Evolutionary conservation across 2,888 invertebrate genomes (phyloP).

Genomic region (Leptinotarsa rubiginosa): DNA sequence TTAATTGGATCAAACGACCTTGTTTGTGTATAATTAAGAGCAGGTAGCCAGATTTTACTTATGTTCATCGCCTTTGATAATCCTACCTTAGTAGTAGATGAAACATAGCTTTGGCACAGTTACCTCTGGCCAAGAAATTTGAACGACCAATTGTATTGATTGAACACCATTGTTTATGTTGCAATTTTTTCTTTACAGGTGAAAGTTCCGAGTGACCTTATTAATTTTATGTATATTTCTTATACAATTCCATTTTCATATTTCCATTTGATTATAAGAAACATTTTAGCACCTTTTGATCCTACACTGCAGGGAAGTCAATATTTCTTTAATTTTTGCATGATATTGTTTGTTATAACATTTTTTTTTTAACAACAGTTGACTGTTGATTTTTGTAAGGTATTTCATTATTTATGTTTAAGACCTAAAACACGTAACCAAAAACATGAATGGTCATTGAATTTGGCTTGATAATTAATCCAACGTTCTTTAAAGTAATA

Average conservation of each 20-base stretch:
- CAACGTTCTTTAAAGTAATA: not conserved
- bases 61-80: too few relatives aligned
- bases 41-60: too few relatives aligned
- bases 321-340: not conserved
- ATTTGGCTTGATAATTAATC: too few relatives aligned
- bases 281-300: slow-evolving; percentile 1
- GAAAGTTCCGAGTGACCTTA: slow-evolving; percentile 12
- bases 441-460: too few relatives aligned
- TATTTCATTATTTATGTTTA: slow-evolving; percentile 1
- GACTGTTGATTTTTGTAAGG: not conserved
- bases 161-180: not conserved
- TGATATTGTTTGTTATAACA: not conserved
- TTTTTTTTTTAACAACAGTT: not conserved
- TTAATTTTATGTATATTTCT: not conserved
- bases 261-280: slow-evolving; percentile 4
- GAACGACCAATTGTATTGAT: not conserved
- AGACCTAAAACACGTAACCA: not conserved
- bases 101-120: too few relatives aligned
- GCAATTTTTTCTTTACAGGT: slow-evolving; percentile 14
- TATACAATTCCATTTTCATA: slow-evolving; percentile 11
- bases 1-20: too few relatives aligned
- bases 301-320: not conserved
- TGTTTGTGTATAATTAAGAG: too few relatives aligned
- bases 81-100: too few relatives aligned
- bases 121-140: too few relatives aligned